phyloP scores from a whole-genome alignment of 2,888 invertebrate genomes.

The Therioaphis trifolii region DNA sequence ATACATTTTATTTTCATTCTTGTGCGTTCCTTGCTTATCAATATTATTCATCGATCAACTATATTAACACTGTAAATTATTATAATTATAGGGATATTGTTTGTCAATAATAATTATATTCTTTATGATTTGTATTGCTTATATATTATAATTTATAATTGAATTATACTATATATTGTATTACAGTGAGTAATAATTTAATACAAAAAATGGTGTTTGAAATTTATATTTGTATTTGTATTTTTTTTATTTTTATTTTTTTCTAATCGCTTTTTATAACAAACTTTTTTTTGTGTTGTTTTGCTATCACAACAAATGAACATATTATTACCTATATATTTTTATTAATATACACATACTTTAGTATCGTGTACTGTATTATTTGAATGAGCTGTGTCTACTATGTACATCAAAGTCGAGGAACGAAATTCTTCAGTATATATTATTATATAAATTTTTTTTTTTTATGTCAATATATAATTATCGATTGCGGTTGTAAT shows the following conservation, averaged over 20 bases:
- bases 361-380: conserved; percentile 6
- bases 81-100: not conserved
- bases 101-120: not conserved
- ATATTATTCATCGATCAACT: not conserved
- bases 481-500: conserved; percentile 41
- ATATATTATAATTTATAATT: not conserved
- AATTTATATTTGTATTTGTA: conserved; percentile 8
- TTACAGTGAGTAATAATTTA: not conserved
- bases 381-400: conserved; percentile 47
- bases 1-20: not conserved
- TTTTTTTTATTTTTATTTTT: not conserved
- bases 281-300: not conserved
- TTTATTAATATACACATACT: not conserved
- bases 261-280: not conserved
- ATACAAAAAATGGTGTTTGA: not conserved
- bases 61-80: not conserved
- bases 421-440: conserved; percentile 21
- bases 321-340: not conserved
- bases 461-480: conserved; percentile 9
- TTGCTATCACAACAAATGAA: not conserved
- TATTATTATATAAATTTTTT: conserved; percentile 25
- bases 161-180: not conserved
- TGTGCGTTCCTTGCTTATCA: not conserved
- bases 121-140: not conserved
- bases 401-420: conserved; percentile 36